Base-by-base conservation (phyloP, 1,140 invertebrate genomes). In the Planococcus citri region DNA sequence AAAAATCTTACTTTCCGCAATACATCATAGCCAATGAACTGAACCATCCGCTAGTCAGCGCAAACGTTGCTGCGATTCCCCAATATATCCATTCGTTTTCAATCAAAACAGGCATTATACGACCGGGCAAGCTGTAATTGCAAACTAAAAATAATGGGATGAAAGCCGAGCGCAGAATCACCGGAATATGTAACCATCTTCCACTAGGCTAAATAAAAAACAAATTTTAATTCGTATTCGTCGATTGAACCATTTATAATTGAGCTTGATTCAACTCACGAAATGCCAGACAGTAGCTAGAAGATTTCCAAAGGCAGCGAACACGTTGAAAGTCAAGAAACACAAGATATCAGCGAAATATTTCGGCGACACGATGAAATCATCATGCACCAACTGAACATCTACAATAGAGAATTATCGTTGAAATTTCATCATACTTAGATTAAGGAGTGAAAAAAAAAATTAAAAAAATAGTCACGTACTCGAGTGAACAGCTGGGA, bases 21-120 rank as follows among this genome's bases (percentile, higher is more conserved):
- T 97, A 98, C 93, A 98, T 97, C 95, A 99, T 98, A 58, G 86
- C 88, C 21, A 98, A 78, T 8, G 94, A 95, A 74, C 92, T 94
- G 73, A 87, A 88, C 77, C 98, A 98, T 0, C 96, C 96, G 70
- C 89, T 92, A 27, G 86, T 89, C 72, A 95, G 80, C 29, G 91
- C 93, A 80, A 97, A 84, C 0, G 90, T 73, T 0, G 88, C 80
- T 0, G 84, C 87, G 24, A 89, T 83, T 24, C 82, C 72, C 82
- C 93, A 91, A 78, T 92, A 98, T 0, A 83, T 79, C 84, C 86
- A 95, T 77, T 98, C 95, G 76, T 89, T 90, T 9, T 79, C 77
- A 58, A 98, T 87, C 3, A 86, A 78, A 10, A 97, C 86, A 0
- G 90, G 88, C 61, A 88, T 74, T 2, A 84, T 78, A 73, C 89